Evolutionary conservation across 1,140 invertebrate genomes (phyloP).

Genomic region (Druon quercuslanigerum): DNA sequence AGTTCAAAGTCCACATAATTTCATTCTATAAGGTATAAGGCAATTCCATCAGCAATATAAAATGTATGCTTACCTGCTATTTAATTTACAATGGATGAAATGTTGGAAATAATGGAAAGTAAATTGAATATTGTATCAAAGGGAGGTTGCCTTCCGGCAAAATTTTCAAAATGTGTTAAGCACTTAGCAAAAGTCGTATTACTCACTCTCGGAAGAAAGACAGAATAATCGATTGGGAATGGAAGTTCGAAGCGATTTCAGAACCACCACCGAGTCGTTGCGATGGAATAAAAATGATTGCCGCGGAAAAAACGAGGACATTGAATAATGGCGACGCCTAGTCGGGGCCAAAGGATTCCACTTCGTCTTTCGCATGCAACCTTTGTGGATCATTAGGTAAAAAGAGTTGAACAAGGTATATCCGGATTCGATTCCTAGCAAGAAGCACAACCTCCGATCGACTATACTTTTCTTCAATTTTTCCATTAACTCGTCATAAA

Average conservation of each 20-base stretch:
- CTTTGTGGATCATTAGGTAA: slow-evolving; percentile 35
- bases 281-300: slow-evolving; percentile 49
- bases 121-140: no score
- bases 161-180: background rate
- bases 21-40: no score
- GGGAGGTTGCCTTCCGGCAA: background rate
- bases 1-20: no score
- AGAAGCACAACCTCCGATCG: background rate
- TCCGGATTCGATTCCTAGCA: background rate
- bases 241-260: slow-evolving; percentile 39
- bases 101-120: no score
- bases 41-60: no score
- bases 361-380: slow-evolving; percentile 44
- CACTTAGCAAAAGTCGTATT: slow-evolving; percentile 21
- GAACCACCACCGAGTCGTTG: slow-evolving; percentile 35
- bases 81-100: no score
- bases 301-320: slow-evolving; percentile 48
- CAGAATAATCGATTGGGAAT: slow-evolving; percentile 48
- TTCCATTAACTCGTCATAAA: background rate
- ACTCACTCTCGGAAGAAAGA: slow-evolving; percentile 25
- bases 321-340: slow-evolving; percentile 52
- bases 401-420: background rate
- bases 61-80: no score
- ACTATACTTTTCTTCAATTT: slow-evolving; percentile 1
- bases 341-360: slow-evolving; percentile 37